phyloP scores from a whole-genome alignment of 2,797 vertebrate genomes.

The Diceros bicornis region DNA sequence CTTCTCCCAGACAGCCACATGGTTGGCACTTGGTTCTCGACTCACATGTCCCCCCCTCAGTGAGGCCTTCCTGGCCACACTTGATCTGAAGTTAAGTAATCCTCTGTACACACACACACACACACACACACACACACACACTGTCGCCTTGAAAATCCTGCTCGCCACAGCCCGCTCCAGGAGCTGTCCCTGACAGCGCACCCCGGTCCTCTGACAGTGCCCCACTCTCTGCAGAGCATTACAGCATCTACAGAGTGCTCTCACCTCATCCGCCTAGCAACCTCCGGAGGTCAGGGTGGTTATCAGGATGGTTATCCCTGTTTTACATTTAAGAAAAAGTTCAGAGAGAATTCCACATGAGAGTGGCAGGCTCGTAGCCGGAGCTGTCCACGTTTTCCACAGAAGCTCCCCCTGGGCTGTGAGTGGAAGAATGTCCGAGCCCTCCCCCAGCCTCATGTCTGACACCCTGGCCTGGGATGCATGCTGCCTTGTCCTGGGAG shows the following conservation, averaged over 20 bases:
- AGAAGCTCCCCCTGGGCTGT: not conserved
- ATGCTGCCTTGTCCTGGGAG: not conserved
- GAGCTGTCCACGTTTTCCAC: not conserved
- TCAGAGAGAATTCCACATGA: not conserved
- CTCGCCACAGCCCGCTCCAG: not conserved
- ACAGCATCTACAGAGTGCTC: not conserved
- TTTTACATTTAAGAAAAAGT: not conserved
- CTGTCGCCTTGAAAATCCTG: not conserved
- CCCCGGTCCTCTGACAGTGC: not conserved
- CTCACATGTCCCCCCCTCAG: not conserved
- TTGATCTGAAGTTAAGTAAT: not conserved
- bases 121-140: accelerated
- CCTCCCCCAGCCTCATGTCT: too few relatives aligned
- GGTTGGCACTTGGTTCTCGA: not conserved
- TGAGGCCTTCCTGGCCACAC: not conserved
- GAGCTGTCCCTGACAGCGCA: not conserved
- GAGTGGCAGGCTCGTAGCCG: not conserved
- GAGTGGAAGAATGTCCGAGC: not conserved
- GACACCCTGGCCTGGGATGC: not conserved
- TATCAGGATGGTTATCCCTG: not conserved
- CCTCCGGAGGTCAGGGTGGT: not conserved
- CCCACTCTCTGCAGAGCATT: not conserved
- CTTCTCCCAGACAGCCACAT: not conserved
- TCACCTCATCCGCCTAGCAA: not conserved
- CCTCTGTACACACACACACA: not conserved